Percentiles rank a stretch among this genome's conserved stretches.
These are phyloP conservation scores for Aphelenchoides fujianensis DNA, from an alignment of 1,140 invertebrate genomes.

Conservation along the genomic window DNA sequence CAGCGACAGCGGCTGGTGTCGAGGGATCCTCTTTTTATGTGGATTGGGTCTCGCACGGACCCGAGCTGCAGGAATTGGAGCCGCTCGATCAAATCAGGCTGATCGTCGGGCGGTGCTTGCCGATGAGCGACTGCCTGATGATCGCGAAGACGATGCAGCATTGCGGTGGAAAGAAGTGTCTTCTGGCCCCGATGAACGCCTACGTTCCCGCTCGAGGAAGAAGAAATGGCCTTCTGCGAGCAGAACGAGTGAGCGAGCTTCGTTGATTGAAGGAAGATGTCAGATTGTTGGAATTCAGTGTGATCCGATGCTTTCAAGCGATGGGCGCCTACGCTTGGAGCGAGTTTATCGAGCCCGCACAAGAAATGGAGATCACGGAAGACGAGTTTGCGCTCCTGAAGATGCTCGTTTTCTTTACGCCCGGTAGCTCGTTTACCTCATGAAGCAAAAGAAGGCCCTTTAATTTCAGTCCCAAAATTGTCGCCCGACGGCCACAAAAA, in stretches of 20 bases:
- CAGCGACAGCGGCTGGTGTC: no score
- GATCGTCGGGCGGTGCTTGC: slow-evolving; percentile 4
- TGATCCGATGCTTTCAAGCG: not conserved
- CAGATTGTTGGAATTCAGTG: no score
- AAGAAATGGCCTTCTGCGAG: no score
- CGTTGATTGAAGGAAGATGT: not conserved
- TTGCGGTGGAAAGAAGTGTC: not conserved
- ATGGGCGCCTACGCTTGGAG: not conserved
- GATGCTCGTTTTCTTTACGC: not conserved
- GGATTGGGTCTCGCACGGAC: slow-evolving; percentile 10
- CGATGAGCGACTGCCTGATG: not conserved
- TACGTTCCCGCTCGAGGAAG: not conserved
- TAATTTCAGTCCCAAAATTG: not conserved
- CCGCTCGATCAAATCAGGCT: slow-evolving; percentile 3
- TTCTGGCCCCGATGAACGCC: not conserved
- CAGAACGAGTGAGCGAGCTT: not conserved
- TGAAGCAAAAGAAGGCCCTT: not conserved
- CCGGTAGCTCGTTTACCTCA: not conserved
- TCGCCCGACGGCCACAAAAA: not conserved
- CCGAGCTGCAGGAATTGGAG: not conserved
- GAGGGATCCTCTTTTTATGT: slow-evolving; percentile 1
- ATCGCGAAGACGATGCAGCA: not conserved
- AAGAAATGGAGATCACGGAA: not conserved
- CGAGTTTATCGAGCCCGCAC: not conserved
- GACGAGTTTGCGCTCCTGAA: not conserved